Conservation (phyloP, 1,140 invertebrate species). For the Catajapyx aquilonaris region DNA sequence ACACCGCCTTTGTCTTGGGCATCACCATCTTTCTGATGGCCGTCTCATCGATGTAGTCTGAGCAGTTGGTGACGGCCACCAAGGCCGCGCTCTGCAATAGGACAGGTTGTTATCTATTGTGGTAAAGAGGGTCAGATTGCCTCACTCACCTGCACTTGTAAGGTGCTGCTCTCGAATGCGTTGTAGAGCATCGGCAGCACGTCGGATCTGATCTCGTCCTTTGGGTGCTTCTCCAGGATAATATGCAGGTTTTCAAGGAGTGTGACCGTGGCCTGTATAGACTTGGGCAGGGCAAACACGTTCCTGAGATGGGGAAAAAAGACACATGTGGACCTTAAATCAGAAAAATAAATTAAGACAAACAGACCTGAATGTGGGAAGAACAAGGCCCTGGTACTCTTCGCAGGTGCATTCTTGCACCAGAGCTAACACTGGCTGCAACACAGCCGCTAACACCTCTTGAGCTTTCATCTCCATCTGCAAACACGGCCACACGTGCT, state of each 20-base stretch:
- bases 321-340: conserved; percentile 7
- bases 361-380: conserved; percentile 49
- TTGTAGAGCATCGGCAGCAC: conserved; percentile 72
- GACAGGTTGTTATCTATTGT: too few species aligned
- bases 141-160: conserved; percentile 64
- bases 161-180: conserved; percentile 74
- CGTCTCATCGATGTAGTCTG: conserved; percentile 63
- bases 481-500: conserved; percentile 78
- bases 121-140: too few species aligned
- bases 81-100: conserved; percentile 72
- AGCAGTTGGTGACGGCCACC: conserved; percentile 64
- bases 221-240: conserved; percentile 66
- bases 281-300: conserved; percentile 63
- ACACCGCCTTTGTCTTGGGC: conserved; percentile 67
- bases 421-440: conserved; percentile 71
- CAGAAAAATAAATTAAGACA: neutral
- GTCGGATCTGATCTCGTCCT: conserved; percentile 55
- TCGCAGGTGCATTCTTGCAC: conserved; percentile 60
- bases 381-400: conserved; percentile 64
- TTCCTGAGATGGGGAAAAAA: conserved; percentile 24
- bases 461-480: conserved; percentile 61
- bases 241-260: conserved; percentile 80
- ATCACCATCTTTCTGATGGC: conserved; percentile 61
- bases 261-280: conserved; percentile 73
- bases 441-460: conserved; percentile 67